Percentiles rank a stretch among this genome's conserved stretches.
These are phyloP conservation scores for Lepidochrysops patricia DNA, from an alignment of 2,888 invertebrate species.

Conservation along the genomic window DNA sequence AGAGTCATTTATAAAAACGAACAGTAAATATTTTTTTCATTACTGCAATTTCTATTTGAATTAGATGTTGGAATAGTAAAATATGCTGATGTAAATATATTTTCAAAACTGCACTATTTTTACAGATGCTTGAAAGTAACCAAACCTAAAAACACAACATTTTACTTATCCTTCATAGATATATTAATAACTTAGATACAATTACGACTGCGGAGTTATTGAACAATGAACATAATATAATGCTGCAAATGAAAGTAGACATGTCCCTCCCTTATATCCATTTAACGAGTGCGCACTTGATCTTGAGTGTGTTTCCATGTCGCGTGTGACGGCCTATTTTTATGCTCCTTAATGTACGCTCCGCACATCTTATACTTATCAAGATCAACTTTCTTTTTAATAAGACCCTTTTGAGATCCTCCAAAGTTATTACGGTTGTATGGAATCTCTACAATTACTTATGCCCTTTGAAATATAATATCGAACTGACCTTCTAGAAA, in stretches of 20 bases:
- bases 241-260: not conserved
- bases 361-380: constrained; percentile 12
- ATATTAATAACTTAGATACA: too few relatives aligned
- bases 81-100: too few relatives aligned
- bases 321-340: constrained; percentile 13
- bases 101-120: too few relatives aligned
- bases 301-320: constrained; percentile 46
- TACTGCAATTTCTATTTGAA: too few relatives aligned
- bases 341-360: constrained; percentile 11
- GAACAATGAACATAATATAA: not conserved
- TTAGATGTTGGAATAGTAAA: too few relatives aligned
- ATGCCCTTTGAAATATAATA: not conserved
- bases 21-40: too few relatives aligned
- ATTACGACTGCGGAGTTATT: not conserved
- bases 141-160: too few relatives aligned
- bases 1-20: not conserved
- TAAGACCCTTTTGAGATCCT: not conserved
- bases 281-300: constrained; percentile 34
- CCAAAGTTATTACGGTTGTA: not conserved
- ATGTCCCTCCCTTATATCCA: constrained; percentile 19
- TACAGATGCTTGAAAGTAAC: too few relatives aligned
- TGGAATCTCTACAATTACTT: not conserved
- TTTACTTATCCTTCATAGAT: too few relatives aligned
- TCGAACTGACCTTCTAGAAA: not conserved
- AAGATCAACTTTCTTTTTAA: constrained; percentile 12